Evolutionary conservation across 2,113 vertebrate genomes (phyloP), one percentile per base, ranked within the genome.

Genomic region (Ondatra zibethicus): DNA sequence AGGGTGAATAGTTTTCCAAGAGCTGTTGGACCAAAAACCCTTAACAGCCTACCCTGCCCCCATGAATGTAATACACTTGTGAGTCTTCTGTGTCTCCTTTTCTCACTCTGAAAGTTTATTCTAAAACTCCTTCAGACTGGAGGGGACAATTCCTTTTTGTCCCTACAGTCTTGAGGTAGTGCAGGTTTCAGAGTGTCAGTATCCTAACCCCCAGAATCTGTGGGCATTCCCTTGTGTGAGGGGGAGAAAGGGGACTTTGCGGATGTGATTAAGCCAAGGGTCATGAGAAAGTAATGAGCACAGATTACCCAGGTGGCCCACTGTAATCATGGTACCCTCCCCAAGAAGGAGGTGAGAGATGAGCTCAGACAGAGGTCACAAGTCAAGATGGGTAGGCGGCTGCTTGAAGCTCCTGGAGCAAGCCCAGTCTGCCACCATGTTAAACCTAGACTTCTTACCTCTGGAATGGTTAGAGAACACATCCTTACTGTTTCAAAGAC

Each of bases 361-460:
- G 75, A 93, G 3, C 17, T 0, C 27, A 94, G 52, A 36, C 82
- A 29, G 19, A 33, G 10, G 4, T 45, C 21, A 63, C 5, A 25
- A 86, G 42, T 39, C 72, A 7, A 45, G n/a, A 50, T 70, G 72
- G 9, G 17, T 0, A 14, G 65, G 89, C 9, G 19, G 63, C 63
- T 23, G 58, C 58, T 17, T 91, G 81, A 76, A 86, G 76, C 81
- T 61, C 29, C 39, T 39, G 68, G 90, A 84, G 84, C 70, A 50
- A 75, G 89, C 0, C 0, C 6, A 42, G 36, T n/a, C 80, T 3
- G 7, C 17, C 31, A 25, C 33, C 23, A 50, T 7, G 36, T 6
- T 55, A 50, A 80, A 65, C 63, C 75, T 31, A 88, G 80, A 61
- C 6, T n/a, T 63, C 76, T 92, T 42, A 14, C 8, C 12, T 88